phyloP scores from a whole-genome alignment of 1,140 invertebrate genomes.

The Aphaenogaster rudis region DNA sequence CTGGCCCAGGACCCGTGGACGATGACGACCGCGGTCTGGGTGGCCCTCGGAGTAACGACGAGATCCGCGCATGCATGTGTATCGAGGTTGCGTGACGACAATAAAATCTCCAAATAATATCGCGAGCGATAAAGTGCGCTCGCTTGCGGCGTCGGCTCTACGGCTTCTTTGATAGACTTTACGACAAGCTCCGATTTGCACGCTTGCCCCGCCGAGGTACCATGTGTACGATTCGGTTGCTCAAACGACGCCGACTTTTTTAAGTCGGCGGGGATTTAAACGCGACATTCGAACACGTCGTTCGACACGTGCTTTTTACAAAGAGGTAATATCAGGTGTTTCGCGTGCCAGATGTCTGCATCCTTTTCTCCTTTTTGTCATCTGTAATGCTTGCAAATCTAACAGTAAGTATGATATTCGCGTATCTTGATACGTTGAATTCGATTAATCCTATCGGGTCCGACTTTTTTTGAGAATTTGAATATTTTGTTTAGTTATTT shows the following conservation, averaged over 20 bases:
- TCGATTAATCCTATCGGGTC: too few relatives aligned
- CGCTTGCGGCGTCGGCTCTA: constrained; percentile 34
- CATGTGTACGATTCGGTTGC: constrained; percentile 55
- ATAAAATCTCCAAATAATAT: constrained; percentile 84
- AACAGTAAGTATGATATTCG: neutral
- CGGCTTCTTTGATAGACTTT: constrained; percentile 79
- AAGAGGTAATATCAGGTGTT: constrained; percentile 28
- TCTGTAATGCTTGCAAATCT: neutral
- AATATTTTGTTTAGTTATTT: too few relatives aligned
- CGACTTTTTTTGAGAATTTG: too few relatives aligned
- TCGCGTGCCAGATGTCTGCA: constrained; percentile 48
- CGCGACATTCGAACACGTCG: constrained; percentile 42
- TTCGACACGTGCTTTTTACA: constrained; percentile 31
- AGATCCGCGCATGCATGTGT: constrained; percentile 2
- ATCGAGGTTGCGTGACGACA: constrained; percentile 64
- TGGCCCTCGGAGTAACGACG: constrained; percentile 59
- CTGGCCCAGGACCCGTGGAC: neutral
- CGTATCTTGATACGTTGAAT: neutral
- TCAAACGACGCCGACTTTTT: constrained; percentile 56
- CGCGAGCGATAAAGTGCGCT: constrained; percentile 73
- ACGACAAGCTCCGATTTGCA: constrained; percentile 79
- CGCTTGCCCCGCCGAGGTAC: constrained; percentile 61
- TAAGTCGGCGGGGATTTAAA: constrained; percentile 24
- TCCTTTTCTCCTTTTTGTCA: neutral
- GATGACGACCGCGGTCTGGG: constrained; percentile 68